These are phyloP conservation scores for Caerostris darwini DNA, from an alignment of 1,140 invertebrate genomes.

Conservation along the genomic window DNA sequence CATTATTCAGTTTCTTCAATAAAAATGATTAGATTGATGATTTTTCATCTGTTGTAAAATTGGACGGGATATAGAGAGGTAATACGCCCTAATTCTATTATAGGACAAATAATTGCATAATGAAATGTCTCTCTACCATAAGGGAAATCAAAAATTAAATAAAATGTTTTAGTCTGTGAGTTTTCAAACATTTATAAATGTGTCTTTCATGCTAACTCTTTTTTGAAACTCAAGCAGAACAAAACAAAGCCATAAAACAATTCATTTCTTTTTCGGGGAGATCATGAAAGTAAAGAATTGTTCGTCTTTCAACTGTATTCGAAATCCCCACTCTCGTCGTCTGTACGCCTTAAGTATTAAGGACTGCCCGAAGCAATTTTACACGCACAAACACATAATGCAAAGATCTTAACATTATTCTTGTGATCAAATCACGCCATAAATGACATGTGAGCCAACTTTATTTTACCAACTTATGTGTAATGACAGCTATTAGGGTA, in stretches of 20 bases:
- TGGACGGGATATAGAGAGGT: too few species aligned
- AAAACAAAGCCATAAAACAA: too few species aligned
- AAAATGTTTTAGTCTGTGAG: too few species aligned
- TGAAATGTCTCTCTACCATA: too few species aligned
- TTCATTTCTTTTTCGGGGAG: neutral
- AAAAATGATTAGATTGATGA: too few species aligned
- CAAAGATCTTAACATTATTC: neutral
- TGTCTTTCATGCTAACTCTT: neutral
- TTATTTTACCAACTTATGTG: conserved; percentile 64
- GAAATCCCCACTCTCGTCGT: neutral
- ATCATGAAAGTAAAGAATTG: neutral
- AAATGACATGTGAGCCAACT: conserved; percentile 60
- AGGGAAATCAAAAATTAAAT: too few species aligned
- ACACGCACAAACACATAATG: conserved; percentile 25
- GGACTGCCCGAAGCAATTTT: neutral
- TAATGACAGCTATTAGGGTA: conserved; percentile 73
- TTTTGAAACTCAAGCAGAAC: neutral
- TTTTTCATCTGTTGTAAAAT: too few species aligned
- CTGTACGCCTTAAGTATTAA: neutral
- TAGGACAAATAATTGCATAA: too few species aligned
- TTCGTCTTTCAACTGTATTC: neutral
- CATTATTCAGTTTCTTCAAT: too few species aligned
- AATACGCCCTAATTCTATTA: too few species aligned
- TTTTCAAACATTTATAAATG: too few species aligned
- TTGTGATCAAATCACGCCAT: conserved; percentile 35